A percentile compares a stretch with the other conserved stretches of the same genome.
Evolutionary conservation across 1,140 invertebrate genomes (phyloP).

Genomic region (Apocrypta bakeri): DNA sequence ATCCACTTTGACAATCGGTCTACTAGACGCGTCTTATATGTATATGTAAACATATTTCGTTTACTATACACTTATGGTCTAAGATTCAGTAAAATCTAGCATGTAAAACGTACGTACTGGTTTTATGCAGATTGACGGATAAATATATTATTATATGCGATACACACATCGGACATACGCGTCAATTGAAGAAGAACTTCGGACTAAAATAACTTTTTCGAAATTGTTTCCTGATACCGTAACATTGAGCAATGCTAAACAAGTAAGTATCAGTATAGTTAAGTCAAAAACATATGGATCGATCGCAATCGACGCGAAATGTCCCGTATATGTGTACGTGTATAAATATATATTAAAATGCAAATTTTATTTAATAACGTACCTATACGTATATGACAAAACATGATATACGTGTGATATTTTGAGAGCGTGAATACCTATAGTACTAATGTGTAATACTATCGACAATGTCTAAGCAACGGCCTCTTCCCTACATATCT

Average conservation of each 20-base stretch:
- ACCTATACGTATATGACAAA: slow-evolving; percentile 45
- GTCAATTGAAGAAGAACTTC: no score
- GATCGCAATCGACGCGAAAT: no score
- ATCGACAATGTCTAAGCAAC: slow-evolving; percentile 55
- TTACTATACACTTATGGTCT: slow-evolving; percentile 46
- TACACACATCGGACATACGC: no score
- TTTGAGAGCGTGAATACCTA: slow-evolving; percentile 33
- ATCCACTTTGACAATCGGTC: slow-evolving; percentile 64
- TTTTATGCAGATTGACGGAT: no score
- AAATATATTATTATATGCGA: no score
- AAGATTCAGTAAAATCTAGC: slow-evolving; percentile 20
- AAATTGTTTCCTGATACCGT: no score
- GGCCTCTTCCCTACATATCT: slow-evolving; percentile 64
- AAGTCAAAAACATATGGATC: no score
- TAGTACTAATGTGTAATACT: slow-evolving; percentile 36
- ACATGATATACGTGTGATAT: background rate
- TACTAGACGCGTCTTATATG: slow-evolving; percentile 53
- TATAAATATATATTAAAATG: background rate
- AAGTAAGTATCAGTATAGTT: no score
- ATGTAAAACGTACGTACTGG: slow-evolving; percentile 36
- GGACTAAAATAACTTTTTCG: no score
- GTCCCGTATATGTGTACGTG: no score
- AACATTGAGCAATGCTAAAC: no score
- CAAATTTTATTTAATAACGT: slow-evolving; percentile 33
- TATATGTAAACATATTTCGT: slow-evolving; percentile 38